phyloP scores from a whole-genome alignment of 1,140 invertebrate species.

The Brachionus manjavacas region DNA sequence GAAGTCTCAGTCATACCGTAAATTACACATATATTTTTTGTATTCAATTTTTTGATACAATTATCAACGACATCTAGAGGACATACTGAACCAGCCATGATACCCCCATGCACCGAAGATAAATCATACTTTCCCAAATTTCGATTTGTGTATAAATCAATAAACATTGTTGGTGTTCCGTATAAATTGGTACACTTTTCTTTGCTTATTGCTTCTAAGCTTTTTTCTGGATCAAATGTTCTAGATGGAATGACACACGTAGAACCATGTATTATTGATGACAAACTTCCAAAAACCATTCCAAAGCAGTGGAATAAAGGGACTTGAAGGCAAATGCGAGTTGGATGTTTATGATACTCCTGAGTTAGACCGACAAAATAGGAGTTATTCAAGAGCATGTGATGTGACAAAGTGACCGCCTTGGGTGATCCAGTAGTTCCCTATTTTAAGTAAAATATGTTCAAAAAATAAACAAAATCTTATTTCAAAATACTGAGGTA shows the following conservation, averaged over 20 bases:
- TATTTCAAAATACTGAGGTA: conserved; percentile 64
- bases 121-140: conserved; percentile 55
- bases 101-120: conserved; percentile 47
- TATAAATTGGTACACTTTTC: conserved; percentile 55
- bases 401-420: conserved; percentile 75
- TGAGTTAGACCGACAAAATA: conserved; percentile 65
- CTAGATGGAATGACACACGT: conserved; percentile 18
- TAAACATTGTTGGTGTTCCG: conserved; percentile 94
- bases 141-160: conserved; percentile 68
- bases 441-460: neutral
- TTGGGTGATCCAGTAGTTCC: conserved; percentile 80
- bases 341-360: conserved; percentile 58
- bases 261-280: conserved; percentile 60
- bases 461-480: conserved; percentile 10
- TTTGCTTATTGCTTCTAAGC: conserved; percentile 43
- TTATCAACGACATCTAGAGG: neutral
- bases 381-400: conserved; percentile 79
- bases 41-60: conserved; percentile 16
- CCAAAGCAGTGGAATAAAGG: conserved; percentile 90
- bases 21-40: conserved; percentile 7
- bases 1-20: conserved; percentile 39
- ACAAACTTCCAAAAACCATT: conserved; percentile 67
- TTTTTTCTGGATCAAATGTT: neutral
- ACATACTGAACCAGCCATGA: conserved; percentile 12
- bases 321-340: conserved; percentile 69